phyloP scores from a whole-genome alignment of 1,140 invertebrate genomes.

The Elysia chlorotica region DNA sequence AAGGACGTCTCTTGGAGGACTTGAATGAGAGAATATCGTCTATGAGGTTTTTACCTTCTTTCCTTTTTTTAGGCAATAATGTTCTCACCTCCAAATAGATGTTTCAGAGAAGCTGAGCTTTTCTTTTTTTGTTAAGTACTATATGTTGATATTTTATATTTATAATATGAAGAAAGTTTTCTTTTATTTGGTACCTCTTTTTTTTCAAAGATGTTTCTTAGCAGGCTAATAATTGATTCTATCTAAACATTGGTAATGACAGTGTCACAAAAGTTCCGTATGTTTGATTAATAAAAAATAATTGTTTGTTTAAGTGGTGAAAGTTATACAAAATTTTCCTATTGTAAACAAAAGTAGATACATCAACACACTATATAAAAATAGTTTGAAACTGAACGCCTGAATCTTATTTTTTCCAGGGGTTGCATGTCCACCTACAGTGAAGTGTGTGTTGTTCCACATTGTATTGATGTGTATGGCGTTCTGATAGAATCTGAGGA shows the following conservation, averaged over 20 bases:
- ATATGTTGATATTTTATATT: neutral
- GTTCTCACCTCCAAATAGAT: neutral
- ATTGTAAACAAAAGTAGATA: too few relatives aligned
- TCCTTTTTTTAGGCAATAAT: neutral
- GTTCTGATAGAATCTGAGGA: constrained; percentile 5
- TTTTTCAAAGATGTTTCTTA: too few relatives aligned
- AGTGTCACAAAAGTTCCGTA: neutral
- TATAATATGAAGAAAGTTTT: neutral
- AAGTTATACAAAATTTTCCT: neutral
- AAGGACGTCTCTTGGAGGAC: neutral
- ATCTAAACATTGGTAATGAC: neutral
- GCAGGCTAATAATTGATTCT: too few relatives aligned
- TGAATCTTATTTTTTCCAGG: neutral
- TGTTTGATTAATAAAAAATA: neutral
- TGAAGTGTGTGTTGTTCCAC: neutral
- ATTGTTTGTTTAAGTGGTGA: neutral
- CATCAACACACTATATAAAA: too few relatives aligned
- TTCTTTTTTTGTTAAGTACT: neutral
- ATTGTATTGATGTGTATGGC: neutral
- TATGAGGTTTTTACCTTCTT: neutral
- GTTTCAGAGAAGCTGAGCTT: neutral
- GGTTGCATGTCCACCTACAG: neutral
- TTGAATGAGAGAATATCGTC: neutral
- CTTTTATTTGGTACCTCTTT: neutral
- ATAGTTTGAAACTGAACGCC: neutral